Percentiles rank a stretch among this genome's conserved stretches.
Conservation (phyloP, 2,113 vertebrate genomes). For the Aythya baeri region DNA sequence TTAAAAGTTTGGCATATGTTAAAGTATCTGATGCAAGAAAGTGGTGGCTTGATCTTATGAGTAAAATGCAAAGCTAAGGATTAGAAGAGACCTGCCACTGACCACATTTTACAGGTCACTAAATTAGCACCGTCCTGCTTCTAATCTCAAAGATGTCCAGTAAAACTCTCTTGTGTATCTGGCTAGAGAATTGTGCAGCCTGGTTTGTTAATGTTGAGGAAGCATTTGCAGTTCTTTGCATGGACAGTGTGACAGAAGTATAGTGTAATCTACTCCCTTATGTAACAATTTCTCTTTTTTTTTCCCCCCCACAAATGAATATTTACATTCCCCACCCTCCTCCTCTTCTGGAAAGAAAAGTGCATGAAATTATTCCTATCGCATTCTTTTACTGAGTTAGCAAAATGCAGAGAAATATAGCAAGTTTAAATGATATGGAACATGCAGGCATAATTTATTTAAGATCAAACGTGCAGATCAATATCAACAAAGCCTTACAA, state of each 20-base stretch:
- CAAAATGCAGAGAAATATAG: constrained; percentile 8
- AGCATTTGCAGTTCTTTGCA: background rate
- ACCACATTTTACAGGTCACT: background rate
- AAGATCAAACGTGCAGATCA: constrained; percentile 11
- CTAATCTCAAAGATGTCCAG: background rate
- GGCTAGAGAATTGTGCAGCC: background rate
- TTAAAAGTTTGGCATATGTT: background rate
- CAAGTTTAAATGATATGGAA: constrained; percentile 1
- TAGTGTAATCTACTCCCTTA: background rate
- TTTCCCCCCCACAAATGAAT: background rate
- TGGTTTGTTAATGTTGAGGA: background rate
- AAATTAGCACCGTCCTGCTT: background rate
- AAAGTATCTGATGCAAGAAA: background rate
- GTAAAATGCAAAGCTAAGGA: background rate
- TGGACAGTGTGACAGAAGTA: background rate
- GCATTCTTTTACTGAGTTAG: constrained; percentile 20
- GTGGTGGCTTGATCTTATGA: background rate
- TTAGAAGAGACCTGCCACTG: background rate
- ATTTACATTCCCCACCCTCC: background rate
- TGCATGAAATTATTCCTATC: background rate
- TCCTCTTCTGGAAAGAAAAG: constrained; percentile 21
- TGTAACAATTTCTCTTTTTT: background rate
- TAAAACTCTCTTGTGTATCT: background rate
- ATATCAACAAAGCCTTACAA: constrained; percentile 51
- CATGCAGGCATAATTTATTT: constrained; percentile 17